Base-by-base conservation (phyloP, 2,888 invertebrate genomes). In the Dugesia japonica region DNA sequence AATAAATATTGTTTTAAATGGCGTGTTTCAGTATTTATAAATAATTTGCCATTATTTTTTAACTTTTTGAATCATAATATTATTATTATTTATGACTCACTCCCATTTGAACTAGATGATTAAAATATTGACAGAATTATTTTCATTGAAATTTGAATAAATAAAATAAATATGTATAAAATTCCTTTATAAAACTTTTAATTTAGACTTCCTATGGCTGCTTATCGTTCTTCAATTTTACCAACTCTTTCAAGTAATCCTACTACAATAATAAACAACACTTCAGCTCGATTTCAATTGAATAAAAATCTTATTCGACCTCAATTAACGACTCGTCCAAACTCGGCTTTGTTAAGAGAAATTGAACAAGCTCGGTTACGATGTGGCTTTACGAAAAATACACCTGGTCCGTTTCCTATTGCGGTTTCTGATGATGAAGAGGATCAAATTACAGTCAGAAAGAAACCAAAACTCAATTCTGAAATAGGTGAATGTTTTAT, bases 311-410 rank as follows among this genome's bases (percentile, higher is more conserved):
- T 56, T 56, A 56, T 23, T 4, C n/a, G 56, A 56, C 23, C 56
- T 20, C n/a, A 56, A 9, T 13, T 56, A n/a, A 56, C 17, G 56
- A 4, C 23, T 7, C 56, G 56, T 56, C 56, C 56, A 7, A 56
- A 56, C n/a, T 20, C 74, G n/a, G 28, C 74, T 1, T 38, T 73
- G 20, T 23, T 33, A n/a, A 31, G 74, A 26, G 33, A 73, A 23
- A 73, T 73, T 27, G 74, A 73, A n/a, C 33, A 73, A 9, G 74
- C 74, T 17, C 74, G 74, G 56, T 33, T 73, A 20, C 74, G 74
- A 4, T 73, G 74, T 33, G 74, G 74, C n/a, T 38, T 73, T 13
- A 26, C 31, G n/a, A 73, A 73, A 33, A 33, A 1, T 7, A 28
- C 42, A 7, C 31, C 74, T 38, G 42, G 7, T 31, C 28, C 56